A percentile compares a stretch with the other conserved stretches of the same genome.
These are phyloP conservation scores for Myrmecophaga tridactyla DNA, from an alignment of 2,113 vertebrate species.

Conservation along the genomic window DNA sequence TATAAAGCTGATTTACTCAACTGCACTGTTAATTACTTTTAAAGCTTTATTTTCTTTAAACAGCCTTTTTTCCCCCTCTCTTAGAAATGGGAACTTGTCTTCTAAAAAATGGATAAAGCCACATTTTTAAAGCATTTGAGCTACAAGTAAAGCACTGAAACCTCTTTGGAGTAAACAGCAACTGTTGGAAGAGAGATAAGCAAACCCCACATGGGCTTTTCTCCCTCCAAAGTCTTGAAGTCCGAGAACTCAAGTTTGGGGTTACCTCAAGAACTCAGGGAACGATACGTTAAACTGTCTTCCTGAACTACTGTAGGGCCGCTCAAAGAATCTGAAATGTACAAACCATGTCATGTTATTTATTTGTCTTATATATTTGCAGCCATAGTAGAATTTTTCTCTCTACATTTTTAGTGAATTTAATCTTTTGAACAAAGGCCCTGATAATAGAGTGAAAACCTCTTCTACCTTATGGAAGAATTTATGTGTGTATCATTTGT, in stretches of 20 bases:
- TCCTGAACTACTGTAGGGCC: conserved; percentile 63
- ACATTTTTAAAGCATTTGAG: conserved; percentile 49
- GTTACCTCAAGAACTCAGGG: conserved; percentile 79
- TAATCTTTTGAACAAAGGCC: background rate
- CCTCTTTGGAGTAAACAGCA: conserved; percentile 3
- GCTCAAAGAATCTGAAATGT: conserved; percentile 59
- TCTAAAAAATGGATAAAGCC: conserved; percentile 55
- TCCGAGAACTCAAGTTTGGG: conserved; percentile 12
- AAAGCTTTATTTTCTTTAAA: conserved; percentile 54
- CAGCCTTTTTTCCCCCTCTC: background rate
- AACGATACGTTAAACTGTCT: conserved; percentile 59
- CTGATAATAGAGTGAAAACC: conserved; percentile 37
- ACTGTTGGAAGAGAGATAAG: background rate
- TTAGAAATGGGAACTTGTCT: conserved; percentile 25
- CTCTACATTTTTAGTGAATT: conserved; percentile 47
- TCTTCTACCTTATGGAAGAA: conserved; percentile 6
- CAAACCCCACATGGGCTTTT: background rate
- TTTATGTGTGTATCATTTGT: background rate
- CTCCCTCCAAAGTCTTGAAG: background rate
- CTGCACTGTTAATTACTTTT: conserved; percentile 22
- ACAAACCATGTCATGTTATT: conserved; percentile 60
- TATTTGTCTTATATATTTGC: conserved; percentile 64
- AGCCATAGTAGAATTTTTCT: conserved; percentile 58
- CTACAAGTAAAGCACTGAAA: conserved; percentile 24
- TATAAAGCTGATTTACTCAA: background rate